Conservation (phyloP, 2,888 invertebrate genomes). For the Diploptera punctata region DNA sequence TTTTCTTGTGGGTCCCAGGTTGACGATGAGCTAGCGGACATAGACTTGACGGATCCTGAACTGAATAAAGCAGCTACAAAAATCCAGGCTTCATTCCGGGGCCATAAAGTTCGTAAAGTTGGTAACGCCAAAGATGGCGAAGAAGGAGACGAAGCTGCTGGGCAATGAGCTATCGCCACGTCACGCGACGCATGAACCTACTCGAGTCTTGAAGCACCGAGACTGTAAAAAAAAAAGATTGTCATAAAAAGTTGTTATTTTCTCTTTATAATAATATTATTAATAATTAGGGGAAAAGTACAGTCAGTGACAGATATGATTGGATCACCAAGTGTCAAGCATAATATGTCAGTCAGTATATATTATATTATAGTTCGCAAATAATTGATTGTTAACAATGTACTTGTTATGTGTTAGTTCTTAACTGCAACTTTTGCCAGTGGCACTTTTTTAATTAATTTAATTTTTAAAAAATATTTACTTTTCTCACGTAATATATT, state of each 20-base stretch:
- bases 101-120: constrained; percentile 87
- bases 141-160: constrained; percentile 62
- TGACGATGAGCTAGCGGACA: constrained; percentile 81
- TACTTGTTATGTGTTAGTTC: too few relatives aligned
- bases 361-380: too few relatives aligned
- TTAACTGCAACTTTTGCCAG: too few relatives aligned
- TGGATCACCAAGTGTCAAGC: too few relatives aligned
- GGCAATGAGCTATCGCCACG: constrained; percentile 62
- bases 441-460: too few relatives aligned
- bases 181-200: constrained; percentile 58
- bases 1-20: background rate
- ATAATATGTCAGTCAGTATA: too few relatives aligned
- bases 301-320: constrained; percentile 14
- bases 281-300: background rate
- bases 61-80: constrained; percentile 89
- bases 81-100: constrained; percentile 92
- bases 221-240: background rate
- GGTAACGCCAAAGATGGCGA: constrained; percentile 47
- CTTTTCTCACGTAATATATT: too few relatives aligned
- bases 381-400: too few relatives aligned
- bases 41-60: constrained; percentile 86
- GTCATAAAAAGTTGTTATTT: constrained; percentile 14
- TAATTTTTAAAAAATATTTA: too few relatives aligned
- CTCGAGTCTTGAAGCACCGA: background rate
- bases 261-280: constrained; percentile 6